These are phyloP conservation scores for Heliothis subflexa DNA, from an alignment of 1,140 invertebrate species.

Conservation along the genomic window DNA sequence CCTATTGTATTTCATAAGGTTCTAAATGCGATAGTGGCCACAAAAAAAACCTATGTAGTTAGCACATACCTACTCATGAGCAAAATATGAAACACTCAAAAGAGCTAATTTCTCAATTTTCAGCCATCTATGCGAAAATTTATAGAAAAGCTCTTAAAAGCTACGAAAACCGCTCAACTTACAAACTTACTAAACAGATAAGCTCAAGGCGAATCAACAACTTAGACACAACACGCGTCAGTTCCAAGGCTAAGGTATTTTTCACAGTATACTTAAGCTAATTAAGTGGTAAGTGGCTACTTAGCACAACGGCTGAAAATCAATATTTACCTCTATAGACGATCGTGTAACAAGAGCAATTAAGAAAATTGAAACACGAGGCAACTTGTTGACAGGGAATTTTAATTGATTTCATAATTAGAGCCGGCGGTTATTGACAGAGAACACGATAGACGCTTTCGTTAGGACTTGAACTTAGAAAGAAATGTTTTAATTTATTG, in stretches of 20 bases:
- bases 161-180: neutral
- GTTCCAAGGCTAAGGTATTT: neutral
- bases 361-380: conserved; percentile 39
- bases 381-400: conserved; percentile 17
- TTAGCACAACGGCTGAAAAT: conserved; percentile 2
- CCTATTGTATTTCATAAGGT: too few relatives aligned
- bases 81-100: too few relatives aligned
- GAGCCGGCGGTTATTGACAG: neutral
- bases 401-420: conserved; percentile 30
- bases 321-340: conserved; percentile 16
- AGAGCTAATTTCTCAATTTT: too few relatives aligned
- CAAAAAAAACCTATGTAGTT: too few relatives aligned
- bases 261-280: conserved; percentile 28
- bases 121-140: too few relatives aligned
- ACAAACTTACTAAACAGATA: neutral
- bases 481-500: too few relatives aligned
- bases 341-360: conserved; percentile 17
- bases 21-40: too few relatives aligned
- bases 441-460: conserved; percentile 10
- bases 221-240: neutral
- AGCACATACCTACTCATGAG: too few relatives aligned
- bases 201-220: neutral
- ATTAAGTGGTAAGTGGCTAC: conserved; percentile 22
- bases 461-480: neutral
- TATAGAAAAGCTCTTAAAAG: too few relatives aligned